Percentiles rank a stretch among this genome's conserved stretches.
These are phyloP conservation scores for Erpetoichthys calabaricus DNA, from an alignment of 2,797 vertebrate genomes.

Conservation along the genomic window DNA sequence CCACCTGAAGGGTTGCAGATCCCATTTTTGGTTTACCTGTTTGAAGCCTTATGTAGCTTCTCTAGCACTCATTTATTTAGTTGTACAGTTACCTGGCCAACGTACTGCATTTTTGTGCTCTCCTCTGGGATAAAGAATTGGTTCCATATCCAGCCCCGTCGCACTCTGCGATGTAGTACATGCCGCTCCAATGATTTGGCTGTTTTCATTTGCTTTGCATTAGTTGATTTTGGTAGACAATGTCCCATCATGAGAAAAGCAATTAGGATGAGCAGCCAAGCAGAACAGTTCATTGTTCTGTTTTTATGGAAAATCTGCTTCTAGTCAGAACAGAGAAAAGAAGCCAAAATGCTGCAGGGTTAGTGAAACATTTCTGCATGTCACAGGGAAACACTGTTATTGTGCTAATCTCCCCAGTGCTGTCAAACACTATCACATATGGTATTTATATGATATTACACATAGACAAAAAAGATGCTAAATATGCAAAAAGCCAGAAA, in stretches of 20 bases:
- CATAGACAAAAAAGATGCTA: too few species aligned
- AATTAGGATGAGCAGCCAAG: constrained; percentile 33
- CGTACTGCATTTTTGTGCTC: constrained; percentile 42
- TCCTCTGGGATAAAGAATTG: constrained; percentile 74
- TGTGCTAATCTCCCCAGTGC: constrained; percentile 19
- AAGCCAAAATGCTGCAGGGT: constrained; percentile 16
- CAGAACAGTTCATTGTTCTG: constrained; percentile 36
- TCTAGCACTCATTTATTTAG: too few species aligned
- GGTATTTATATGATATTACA: not conserved
- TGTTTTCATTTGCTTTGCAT: constrained; percentile 24
- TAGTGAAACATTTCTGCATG: constrained; percentile 18
- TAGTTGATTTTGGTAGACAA: constrained; percentile 29
- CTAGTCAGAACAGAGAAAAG: constrained; percentile 21
- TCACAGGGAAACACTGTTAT: constrained; percentile 15
- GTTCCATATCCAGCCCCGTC: constrained; percentile 71
- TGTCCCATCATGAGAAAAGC: constrained; percentile 35
- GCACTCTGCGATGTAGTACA: constrained; percentile 37
- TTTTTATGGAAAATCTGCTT: constrained; percentile 12
- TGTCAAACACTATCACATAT: constrained; percentile 18
- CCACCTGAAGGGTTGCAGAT: not conserved
- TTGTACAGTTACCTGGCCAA: constrained; percentile 73
- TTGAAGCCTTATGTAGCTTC: constrained; percentile 1
- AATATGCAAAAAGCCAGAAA: too few species aligned
- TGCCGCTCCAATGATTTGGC: constrained; percentile 21
- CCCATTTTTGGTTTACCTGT: not conserved